These are phyloP conservation scores for Patella depressa DNA, from an alignment of 2,888 invertebrate genomes.

Conservation along the genomic window DNA sequence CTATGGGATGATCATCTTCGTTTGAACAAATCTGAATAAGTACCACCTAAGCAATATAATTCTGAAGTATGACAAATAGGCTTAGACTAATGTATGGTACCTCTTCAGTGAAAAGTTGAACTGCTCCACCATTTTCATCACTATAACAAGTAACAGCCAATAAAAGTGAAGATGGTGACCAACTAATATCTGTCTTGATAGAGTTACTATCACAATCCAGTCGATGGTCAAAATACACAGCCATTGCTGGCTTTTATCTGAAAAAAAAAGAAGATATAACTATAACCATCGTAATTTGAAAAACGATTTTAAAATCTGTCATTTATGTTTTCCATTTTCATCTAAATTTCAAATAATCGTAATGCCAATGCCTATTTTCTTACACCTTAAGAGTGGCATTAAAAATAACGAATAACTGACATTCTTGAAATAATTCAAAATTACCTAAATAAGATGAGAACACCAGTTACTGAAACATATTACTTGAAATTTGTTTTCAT, in stretches of 20 bases:
- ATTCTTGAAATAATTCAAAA: background rate
- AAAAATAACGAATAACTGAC: background rate
- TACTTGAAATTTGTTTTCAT: background rate
- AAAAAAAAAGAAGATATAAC: background rate
- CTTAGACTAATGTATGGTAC: constrained; percentile 73
- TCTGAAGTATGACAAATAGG: too few relatives aligned
- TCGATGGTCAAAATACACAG: constrained; percentile 70
- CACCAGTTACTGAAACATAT: background rate
- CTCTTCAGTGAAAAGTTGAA: constrained; percentile 88
- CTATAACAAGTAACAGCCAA: constrained; percentile 89
- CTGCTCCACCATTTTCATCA: constrained; percentile 89
- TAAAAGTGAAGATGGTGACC: constrained; percentile 86
- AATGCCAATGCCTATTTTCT: too few relatives aligned
- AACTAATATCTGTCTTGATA: constrained; percentile 76
- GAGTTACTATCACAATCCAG: constrained; percentile 60
- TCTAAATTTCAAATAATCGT: too few relatives aligned
- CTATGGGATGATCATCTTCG: too few relatives aligned
- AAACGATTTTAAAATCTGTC: too few relatives aligned
- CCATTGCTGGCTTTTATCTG: constrained; percentile 51
- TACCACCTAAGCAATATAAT: too few relatives aligned
- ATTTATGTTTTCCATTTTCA: too few relatives aligned
- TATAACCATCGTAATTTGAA: too few relatives aligned
- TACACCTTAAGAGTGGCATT: too few relatives aligned
- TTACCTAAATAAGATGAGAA: background rate
- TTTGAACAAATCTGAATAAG: too few relatives aligned